These are phyloP conservation scores for Aurelia aurita complex sp. Pacific DNA, from an alignment of 30 jellyfish, hydroid and myxozoan species.

Conservation along the genomic window DNA sequence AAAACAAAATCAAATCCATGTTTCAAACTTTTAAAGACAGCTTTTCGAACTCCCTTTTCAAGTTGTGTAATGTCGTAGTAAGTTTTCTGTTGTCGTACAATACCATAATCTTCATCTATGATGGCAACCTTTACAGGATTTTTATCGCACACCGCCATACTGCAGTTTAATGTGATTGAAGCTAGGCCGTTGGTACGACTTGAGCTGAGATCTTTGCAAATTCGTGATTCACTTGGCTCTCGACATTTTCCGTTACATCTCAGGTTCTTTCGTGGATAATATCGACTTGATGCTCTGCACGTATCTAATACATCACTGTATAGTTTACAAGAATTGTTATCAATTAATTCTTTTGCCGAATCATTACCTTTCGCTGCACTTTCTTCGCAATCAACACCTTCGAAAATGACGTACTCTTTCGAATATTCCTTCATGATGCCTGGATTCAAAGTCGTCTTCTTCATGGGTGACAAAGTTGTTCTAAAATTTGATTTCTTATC, in stretches of 20 bases:
- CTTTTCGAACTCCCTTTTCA: constrained; percentile 46
- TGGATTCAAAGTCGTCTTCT: too few relatives aligned
- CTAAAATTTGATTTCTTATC: too few relatives aligned
- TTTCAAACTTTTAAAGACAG: constrained; percentile 18
- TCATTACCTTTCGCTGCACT: not conserved
- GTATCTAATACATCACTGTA: constrained; percentile 30
- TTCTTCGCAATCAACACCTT: not conserved
- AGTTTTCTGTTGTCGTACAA: not conserved
- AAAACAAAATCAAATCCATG: constrained; percentile 46
- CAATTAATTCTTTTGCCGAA: not conserved
- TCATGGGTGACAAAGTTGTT: too few relatives aligned
- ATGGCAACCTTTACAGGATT: constrained; percentile 19
- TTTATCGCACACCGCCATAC: constrained; percentile 28
- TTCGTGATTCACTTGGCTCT: constrained; percentile 4
- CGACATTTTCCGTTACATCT: constrained; percentile 32
- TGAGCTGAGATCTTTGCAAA: constrained; percentile 10
- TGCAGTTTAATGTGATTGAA: constrained; percentile 22
- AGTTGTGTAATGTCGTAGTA: constrained; percentile 10
- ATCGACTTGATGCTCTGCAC: constrained; percentile 23
- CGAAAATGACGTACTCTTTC: not conserved
- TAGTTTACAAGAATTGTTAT: constrained; percentile 15
- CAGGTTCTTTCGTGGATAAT: not conserved
- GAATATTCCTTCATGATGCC: not conserved
- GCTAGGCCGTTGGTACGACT: not conserved
- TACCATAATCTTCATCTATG: constrained; percentile 37